A percentile compares a stretch with the other conserved stretches of the same genome.
Evolutionary conservation across 1,140 invertebrate species (phyloP).

Genomic region (Tetranychus cinnabarinus): DNA sequence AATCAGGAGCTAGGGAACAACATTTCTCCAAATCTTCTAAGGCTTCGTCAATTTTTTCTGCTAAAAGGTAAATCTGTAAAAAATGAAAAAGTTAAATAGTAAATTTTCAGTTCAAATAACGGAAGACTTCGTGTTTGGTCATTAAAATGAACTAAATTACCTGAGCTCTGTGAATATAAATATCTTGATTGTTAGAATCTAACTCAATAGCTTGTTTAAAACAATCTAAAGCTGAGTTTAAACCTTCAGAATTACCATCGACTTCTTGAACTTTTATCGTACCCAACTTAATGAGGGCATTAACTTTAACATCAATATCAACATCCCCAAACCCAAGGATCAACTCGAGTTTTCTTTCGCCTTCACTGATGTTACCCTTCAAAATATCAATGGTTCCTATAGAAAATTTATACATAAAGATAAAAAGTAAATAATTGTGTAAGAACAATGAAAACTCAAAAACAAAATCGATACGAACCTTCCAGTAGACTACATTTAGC

Average conservation of each 20-base stretch:
- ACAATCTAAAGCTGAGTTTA: conserved; percentile 37
- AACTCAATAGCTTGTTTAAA: conserved; percentile 47
- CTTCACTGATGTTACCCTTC: conserved; percentile 7
- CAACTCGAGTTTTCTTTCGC: not conserved
- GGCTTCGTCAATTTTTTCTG: conserved; percentile 53
- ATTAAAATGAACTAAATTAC: conserved; percentile 20
- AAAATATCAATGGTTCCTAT: conserved; percentile 6
- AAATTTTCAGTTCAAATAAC: not conserved
- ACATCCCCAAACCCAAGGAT: not conserved
- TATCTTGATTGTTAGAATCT: conserved; percentile 52
- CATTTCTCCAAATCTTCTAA: conserved; percentile 57
- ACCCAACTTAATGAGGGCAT: conserved; percentile 72
- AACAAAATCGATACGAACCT: not conserved
- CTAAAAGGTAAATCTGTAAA: conserved; percentile 46
- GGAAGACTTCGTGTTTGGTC: not conserved
- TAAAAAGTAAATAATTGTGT: not conserved
- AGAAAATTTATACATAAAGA: not conserved
- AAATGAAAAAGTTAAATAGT: not conserved
- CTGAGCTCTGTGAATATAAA: conserved; percentile 53
- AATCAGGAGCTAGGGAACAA: conserved; percentile 49
- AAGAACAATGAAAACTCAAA: not conserved
- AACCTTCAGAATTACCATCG: conserved; percentile 26
- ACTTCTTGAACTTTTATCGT: conserved; percentile 47
- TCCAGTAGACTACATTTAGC: conserved; percentile 4
- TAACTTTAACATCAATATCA: conserved; percentile 25